These are phyloP conservation scores for Bembecia ichneumoniformis DNA, from an alignment of 2,888 invertebrate species.

Conservation along the genomic window DNA sequence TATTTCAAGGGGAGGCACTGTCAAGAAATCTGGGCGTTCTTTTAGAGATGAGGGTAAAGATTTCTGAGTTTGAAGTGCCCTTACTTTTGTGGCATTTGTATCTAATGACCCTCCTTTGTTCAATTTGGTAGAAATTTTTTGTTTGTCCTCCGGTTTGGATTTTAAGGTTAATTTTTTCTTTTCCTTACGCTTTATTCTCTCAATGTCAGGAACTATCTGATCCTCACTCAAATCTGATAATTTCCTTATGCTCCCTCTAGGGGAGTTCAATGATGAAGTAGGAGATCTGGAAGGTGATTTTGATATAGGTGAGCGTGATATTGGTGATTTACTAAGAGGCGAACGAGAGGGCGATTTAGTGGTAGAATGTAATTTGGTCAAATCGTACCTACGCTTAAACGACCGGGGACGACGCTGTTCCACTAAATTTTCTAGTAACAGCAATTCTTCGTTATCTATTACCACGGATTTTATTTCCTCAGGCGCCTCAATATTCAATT, in stretches of 20 bases:
- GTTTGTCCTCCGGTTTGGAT: slow-evolving; percentile 59
- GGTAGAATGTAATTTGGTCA: slow-evolving; percentile 52
- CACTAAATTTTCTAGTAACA: slow-evolving; percentile 67
- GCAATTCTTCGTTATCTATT: slow-evolving; percentile 73
- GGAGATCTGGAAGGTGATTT: slow-evolving; percentile 68
- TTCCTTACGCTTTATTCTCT: slow-evolving; percentile 62
- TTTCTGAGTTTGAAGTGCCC: slow-evolving; percentile 65
- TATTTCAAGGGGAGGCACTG: slow-evolving; percentile 69
- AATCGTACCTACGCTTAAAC: slow-evolving; percentile 60
- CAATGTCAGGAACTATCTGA: slow-evolving; percentile 65
- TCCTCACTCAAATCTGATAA: slow-evolving; percentile 66
- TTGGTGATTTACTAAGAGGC: slow-evolving; percentile 56
- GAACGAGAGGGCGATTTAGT: slow-evolving; percentile 57
- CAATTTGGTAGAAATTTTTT: slow-evolving; percentile 46
- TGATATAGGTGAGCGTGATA: slow-evolving; percentile 62
- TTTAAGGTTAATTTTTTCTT: slow-evolving; percentile 61
- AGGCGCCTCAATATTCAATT: slow-evolving; percentile 42
- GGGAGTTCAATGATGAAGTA: slow-evolving; percentile 66
- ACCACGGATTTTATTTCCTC: slow-evolving; percentile 56
- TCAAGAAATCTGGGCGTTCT: slow-evolving; percentile 65
- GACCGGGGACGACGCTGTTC: slow-evolving; percentile 64
- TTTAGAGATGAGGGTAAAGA: slow-evolving; percentile 69
- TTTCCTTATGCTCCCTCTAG: slow-evolving; percentile 64
- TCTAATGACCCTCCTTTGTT: slow-evolving; percentile 65
- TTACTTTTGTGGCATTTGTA: slow-evolving; percentile 60